Evolutionary conservation across 2,113 vertebrate genomes (phyloP).

Genomic region (Spheniscus mendiculus): DNA sequence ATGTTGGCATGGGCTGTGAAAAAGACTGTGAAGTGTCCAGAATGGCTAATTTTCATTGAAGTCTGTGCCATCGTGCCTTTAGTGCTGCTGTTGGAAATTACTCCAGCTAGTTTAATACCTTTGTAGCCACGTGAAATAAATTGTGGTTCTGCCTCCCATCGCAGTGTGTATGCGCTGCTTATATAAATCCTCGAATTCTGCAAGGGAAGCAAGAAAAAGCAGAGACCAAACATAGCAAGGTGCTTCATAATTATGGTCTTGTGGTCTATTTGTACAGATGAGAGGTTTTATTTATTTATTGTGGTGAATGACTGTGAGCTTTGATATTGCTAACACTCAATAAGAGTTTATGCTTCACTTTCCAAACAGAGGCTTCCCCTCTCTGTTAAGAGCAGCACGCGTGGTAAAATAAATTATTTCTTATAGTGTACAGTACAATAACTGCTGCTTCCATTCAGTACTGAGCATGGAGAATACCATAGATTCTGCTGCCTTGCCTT

Average conservation of each 20-base stretch:
- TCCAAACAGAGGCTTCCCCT: not conserved
- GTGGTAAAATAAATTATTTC: conserved; percentile 22
- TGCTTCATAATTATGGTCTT: not conserved
- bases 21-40: not conserved
- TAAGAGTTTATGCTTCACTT: conserved; percentile 22
- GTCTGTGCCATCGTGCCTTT: not conserved
- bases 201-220: not conserved
- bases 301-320: not conserved
- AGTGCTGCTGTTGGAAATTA: not conserved
- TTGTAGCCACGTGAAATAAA: not conserved
- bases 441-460: not conserved
- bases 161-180: fast-evolving
- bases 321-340: not conserved
- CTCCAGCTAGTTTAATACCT: not conserved
- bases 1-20: not conserved
- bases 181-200: not conserved
- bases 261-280: not conserved
- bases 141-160: not conserved
- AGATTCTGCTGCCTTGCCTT: not conserved
- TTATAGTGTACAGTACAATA: not conserved
- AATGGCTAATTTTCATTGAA: not conserved
- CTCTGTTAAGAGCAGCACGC: not conserved
- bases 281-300: conserved; percentile 21
- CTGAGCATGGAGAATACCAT: not conserved
- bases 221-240: not conserved